These are phyloP conservation scores for Microcebus jonahi DNA, from an alignment of 2,113 vertebrate genomes.

Conservation along the genomic window DNA sequence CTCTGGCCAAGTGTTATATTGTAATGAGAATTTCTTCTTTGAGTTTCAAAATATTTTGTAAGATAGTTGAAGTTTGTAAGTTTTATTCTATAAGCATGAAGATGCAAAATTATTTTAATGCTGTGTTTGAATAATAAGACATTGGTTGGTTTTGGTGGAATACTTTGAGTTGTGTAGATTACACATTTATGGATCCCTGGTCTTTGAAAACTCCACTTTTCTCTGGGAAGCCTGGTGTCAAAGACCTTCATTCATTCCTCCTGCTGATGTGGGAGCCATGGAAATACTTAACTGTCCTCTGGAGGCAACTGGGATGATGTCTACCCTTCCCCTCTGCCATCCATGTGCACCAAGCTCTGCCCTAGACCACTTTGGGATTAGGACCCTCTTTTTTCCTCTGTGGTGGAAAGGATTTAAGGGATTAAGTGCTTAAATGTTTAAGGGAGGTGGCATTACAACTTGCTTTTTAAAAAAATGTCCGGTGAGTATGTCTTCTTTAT, in stretches of 20 bases:
- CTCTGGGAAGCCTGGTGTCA: neutral
- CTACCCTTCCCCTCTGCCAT: neutral
- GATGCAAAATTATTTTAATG: neutral
- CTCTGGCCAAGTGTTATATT: neutral
- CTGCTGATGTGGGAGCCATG: neutral
- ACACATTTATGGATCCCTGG: neutral
- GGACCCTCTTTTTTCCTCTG: neutral
- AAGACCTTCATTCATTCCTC: neutral
- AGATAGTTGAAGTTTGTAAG: neutral
- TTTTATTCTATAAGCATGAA: neutral
- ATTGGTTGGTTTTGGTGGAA: neutral
- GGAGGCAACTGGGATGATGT: neutral
- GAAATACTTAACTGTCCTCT: neutral
- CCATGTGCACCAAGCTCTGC: neutral
- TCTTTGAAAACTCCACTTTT: neutral
- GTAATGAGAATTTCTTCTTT: neutral
- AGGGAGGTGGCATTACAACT: neutral
- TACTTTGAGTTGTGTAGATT: neutral
- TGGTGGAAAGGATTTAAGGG: neutral
- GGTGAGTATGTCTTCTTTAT: neutral
- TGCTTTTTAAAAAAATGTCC: neutral
- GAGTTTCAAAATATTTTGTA: neutral
- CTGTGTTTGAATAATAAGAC: neutral
- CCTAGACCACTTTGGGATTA: neutral
- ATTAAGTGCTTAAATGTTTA: neutral